Evolutionary conservation across 2,888 invertebrate genomes (phyloP).

Genomic region (Rhingia campestris): DNA sequence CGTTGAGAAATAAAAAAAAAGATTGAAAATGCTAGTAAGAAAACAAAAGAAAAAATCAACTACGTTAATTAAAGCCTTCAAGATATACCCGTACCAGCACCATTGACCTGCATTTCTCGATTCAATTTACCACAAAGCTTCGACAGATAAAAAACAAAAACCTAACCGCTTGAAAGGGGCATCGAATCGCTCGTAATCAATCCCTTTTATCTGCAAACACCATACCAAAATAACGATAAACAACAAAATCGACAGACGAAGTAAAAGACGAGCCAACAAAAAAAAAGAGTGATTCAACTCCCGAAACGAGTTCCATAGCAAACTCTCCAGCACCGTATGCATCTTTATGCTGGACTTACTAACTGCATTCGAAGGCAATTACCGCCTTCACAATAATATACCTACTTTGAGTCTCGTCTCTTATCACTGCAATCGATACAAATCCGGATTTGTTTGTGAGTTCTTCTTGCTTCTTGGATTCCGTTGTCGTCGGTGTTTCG

Average conservation of each 20-base stretch:
- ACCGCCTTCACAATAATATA: conserved; percentile 72
- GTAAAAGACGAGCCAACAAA: not conserved
- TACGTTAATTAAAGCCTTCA: conserved; percentile 61
- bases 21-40: conserved; percentile 14
- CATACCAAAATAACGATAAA: conserved; percentile 41
- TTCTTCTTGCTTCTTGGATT: not conserved
- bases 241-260: conserved; percentile 45
- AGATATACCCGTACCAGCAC: conserved; percentile 13
- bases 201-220: conserved; percentile 73
- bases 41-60: conserved; percentile 16
- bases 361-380: conserved; percentile 58
- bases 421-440: conserved; percentile 69
- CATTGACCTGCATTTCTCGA: conserved; percentile 45
- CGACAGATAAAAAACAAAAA: conserved; percentile 25
- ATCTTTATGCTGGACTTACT: not conserved
- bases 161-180: conserved; percentile 44
- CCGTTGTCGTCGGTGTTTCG: conserved; percentile 18
- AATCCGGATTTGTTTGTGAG: conserved; percentile 59
- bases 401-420: conserved; percentile 30
- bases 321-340: conserved; percentile 8
- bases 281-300: conserved; percentile 36
- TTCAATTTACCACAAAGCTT: conserved; percentile 53
- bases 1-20: conserved; percentile 42
- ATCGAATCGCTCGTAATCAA: conserved; percentile 65
- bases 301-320: conserved; percentile 54